Evolutionary conservation across 2,113 vertebrate species (phyloP), one percentile per base, ranked within the genome.

Genomic region (Salvelinus namaycush): DNA sequence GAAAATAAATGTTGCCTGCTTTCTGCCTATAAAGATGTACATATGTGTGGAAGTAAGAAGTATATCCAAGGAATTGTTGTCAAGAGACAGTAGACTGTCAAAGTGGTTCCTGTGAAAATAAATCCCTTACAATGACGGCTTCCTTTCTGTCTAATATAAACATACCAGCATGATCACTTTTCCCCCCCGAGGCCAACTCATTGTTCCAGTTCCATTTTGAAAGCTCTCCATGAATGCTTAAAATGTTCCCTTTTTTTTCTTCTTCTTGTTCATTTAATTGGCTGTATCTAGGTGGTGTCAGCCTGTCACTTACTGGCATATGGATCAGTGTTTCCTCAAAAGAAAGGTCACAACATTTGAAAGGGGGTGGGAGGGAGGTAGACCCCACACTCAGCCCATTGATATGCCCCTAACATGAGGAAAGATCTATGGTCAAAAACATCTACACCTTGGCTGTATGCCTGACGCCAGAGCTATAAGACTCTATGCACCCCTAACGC

Each of bases 91-190:
- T 87, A 82, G 76, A 86, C 87, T 91, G 90, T 91, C 86, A 90
- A 64, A 87, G 80, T 76, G 44, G 68, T 54, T 83, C 77, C 78
- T n/a, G 76, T 82, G 87, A 87, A 88, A 81, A 82, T 88, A 87
- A 90, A 88, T 87, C 83, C 72, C 87, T 88, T 90, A 93, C 91
- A 93, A 92, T 92, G 92, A 93, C 83, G 90, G 92, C 92, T 94
- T 94, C 93, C 93, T 93, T 85, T 90, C 81, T 22, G 80, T 84
- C 89, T 94, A 94, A 93, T 92, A 92, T 94, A 94, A 94, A 93
- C 93, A 94, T 93, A 92, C 92, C 93, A 94, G 90, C 89, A 82
- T 88, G 92, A 93, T 94, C 91, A 90, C 91, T 92, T 92, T 89
- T 90, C 83, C 74, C 88, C 90, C 92, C 85, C 67, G 31, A 82